Base-by-base conservation (phyloP, 1,140 invertebrate species). In the Magallana angulata region DNA sequence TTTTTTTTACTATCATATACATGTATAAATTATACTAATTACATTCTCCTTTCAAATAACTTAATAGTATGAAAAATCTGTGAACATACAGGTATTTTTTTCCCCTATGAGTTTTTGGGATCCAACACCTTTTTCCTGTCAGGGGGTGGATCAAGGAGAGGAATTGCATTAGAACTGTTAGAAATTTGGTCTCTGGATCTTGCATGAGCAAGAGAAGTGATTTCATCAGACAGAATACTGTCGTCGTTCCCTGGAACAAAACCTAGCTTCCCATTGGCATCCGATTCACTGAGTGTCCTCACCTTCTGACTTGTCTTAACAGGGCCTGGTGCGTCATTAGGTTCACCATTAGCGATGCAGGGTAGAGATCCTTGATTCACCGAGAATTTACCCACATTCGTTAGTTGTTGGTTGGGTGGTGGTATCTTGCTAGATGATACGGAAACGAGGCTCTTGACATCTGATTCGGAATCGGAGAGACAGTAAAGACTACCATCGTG, bases 181-280 rank as follows among this genome's bases (percentile, higher is more conserved):
- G 68, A 30, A 0, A 76, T 30, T 76, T 76, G 9, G 48, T 62
- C 82, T 60, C 57, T 59, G 30, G 82, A 60, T 24, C 82, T n/a
- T 18, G 82, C 57, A 16, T 58, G 57, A 24, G 82, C 82, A 8
- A 84, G 56, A 60, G 82, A 59, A 6, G 82, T 84, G 58, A 84
- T 84, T 84, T 84, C 82, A 60, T 62, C 30, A 7, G 82, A 84
- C 58, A 84, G 24, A 59, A 84, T 11, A 62, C n/a, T 62, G 57
- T 84, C 57, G 11, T 84, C 82, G 57, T 59, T 30, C 30, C 16
- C 16, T 7, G 76, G 30, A 18, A 18, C 76, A 80, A 16, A 18
- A 84, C 8, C 36, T 16, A 57, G 14, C 30, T 80, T 82, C 18
- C 14, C 7, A 0, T 82, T 7, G 36, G 48, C 14, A 18, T 82